Base-by-base conservation (phyloP, 30 jellyfish, hydroid and myxozoan species). In the Aurelia coerulea region DNA sequence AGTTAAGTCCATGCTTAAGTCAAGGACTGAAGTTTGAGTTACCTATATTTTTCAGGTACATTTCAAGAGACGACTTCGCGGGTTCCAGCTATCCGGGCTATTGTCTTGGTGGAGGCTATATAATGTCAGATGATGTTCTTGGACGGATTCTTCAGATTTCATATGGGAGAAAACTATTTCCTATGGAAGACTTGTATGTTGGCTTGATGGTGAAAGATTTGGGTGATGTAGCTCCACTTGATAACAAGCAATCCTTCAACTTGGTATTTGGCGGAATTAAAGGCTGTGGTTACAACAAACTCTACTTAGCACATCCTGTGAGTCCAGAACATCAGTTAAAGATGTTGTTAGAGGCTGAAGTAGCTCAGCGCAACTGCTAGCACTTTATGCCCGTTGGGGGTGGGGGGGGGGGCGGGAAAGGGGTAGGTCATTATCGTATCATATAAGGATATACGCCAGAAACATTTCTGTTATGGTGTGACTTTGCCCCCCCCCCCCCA, bases 41-140 rank as follows among this genome's bases (percentile, higher is more conserved):
- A 6, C 56, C 6, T 9, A 4, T 9, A 8, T 46, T 46, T 46
- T 62, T 16, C 23, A 92, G 98, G 98, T 92, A 86, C 82, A 76
- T 92, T 7, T 92, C 98, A 4, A 7, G 49, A 8, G 98, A 92
- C 2, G 97, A 86, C 35, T 86, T 37, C 67, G 76, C 74, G 16
- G 94, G 89, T 10, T 72, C 82, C 10, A 65, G 69, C 16, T 92
- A 92, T 59, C 98, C 98, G 31, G 91, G 92, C 6, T 92, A 92
- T 80, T 92, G 98, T 68, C 97, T 92, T 67, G 98, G 98, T 59
- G 98, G 98, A 10, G 98, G 98, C 52, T 92, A 92, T 63, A 68
- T 92, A 15, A 80, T 92, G 95, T 92, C 98, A 33, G 90, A 74
- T 35, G 98, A 92, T 82, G 98, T 92, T 9, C 80, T 92, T 10